Base-by-base conservation (phyloP, 30 jellyfish, hydroid and myxozoan species). In the Aurelia sp. region DNA sequence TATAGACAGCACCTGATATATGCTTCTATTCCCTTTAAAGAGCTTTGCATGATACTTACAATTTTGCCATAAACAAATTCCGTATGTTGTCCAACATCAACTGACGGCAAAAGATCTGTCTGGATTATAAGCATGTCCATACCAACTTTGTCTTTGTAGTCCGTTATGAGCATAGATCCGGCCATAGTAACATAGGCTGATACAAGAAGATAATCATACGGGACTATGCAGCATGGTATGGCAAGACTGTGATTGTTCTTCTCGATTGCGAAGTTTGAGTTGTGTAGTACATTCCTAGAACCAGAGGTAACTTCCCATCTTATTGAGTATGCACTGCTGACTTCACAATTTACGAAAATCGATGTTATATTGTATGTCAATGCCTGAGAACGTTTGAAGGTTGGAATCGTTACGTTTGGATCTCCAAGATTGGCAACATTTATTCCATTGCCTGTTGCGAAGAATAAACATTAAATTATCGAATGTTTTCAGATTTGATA, bases 171-270 rank as follows among this genome's bases (percentile, higher is more conserved):
- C n/a, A 18, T 31, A 44, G 69, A 52, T 6, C 77, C 91, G 8
- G 69, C 60, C 91, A 81, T 81, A 41, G 20, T 21, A 4, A 81
- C 91, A 12, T 61, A 50, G 8, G 40, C 76, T 4, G 40, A 27
- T 12, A 81, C 91, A n/a, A 3, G 2, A 7, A 81, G 50, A 10
- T 4, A 3, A 6, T 82, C 84, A 33, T 81, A 81, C 21, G 63
- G 31, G 20, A 81, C 57, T 3, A 20, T 8, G 48, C 91, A 81
- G 76, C 91, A 81, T 13, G 91, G 84, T 20, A 81, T 59, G 4
- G 30, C 41, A 51, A 81, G 21, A 7, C 64, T 57, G n/a, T 69
- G 72, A 63, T 81, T 65, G 57, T 24, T 67, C 18, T 51, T 66
- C n/a, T 47, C 63, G 40, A 81, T 4, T 27, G 67, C 20, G n/a